Conservation (phyloP, 2,888 invertebrate genomes). For the Acrocyrtus sp. region DNA sequence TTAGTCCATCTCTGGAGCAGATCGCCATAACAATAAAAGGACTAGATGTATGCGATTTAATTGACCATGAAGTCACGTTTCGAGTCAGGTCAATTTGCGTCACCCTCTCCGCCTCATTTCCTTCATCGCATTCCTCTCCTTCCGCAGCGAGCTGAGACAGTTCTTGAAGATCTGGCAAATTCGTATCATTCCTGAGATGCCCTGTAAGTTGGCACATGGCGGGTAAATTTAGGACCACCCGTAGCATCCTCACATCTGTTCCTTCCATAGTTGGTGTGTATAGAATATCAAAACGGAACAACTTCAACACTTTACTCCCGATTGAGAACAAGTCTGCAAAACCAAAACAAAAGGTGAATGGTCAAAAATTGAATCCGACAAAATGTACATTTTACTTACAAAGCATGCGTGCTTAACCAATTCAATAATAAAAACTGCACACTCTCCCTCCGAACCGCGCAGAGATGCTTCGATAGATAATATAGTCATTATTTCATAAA, state of each 20-base stretch:
- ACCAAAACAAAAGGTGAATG: background rate
- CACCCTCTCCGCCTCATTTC: slow-evolving; percentile 5
- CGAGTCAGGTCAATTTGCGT: slow-evolving; percentile 43
- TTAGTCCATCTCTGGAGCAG: slow-evolving; percentile 46
- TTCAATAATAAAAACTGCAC: background rate
- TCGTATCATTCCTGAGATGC: slow-evolving; percentile 31
- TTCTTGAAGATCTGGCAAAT: slow-evolving; percentile 38
- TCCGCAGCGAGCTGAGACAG: slow-evolving; percentile 28
- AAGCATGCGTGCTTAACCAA: background rate
- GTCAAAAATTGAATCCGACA: no score
- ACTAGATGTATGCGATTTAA: slow-evolving; percentile 49
- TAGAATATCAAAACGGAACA: slow-evolving; percentile 43
- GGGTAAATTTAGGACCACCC: slow-evolving; percentile 48
- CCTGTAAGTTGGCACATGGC: slow-evolving; percentile 45
- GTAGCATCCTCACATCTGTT: slow-evolving; percentile 41
- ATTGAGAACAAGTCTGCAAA: slow-evolving; percentile 49
- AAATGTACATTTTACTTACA: no score
- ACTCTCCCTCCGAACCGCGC: background rate
- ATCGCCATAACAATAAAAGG: slow-evolving; percentile 49
- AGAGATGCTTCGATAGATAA: background rate
- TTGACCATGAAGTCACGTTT: slow-evolving; percentile 46
- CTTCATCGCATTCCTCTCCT: slow-evolving; percentile 23
- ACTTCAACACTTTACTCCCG: slow-evolving; percentile 47
- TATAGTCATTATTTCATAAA: slow-evolving; percentile 35
- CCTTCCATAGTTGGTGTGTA: slow-evolving; percentile 41